Base-by-base conservation (phyloP, 92 coral and sea anemone species). In the Virgularia gustaviana region DNA sequence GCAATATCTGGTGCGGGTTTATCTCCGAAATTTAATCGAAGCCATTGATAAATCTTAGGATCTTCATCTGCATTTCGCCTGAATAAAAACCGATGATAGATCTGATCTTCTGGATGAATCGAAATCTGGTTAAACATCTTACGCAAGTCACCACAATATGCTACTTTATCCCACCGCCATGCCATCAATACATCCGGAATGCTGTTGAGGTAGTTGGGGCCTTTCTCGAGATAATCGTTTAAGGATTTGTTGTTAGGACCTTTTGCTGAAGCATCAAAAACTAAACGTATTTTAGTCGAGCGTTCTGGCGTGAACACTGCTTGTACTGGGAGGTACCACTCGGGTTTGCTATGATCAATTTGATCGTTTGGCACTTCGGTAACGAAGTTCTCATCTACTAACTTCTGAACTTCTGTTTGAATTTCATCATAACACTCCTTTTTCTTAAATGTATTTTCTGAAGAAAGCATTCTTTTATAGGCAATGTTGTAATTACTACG, bases 1-100 rank as follows among this genome's bases (percentile, higher is more conserved):
- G 88, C 85, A 9, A 87, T 87, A 39, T 87, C 85, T 36, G 91
- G 88, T 11, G 88, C 83, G 28, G 88, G 83, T 68, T 73, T 86
- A 61, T 83, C 85, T 51, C 88, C 83, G 39, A 87, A 79, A 59
- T 75, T 78, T 20, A 86, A 19, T 39, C 86, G 58, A 2, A 76
- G 0, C 86, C 90, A 85, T 56, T 81, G 83, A 42, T 76, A 72
- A 7, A 15, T 7, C 15, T 39, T 7, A 7, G 15, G 15, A 15
- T 7, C 7, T 15, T 7, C 15, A 15, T 30, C 36, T 12, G 65
- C 13, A 25, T 42, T 37, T 37, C 45, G 55, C 25, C 80, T 34
- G 72, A 18, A 55, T 3, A 55, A 25, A 29, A 55, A 55, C 24
- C 62, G 33, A 29, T 55, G 62, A 29, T 18, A 55, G 2, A 18